Base-by-base conservation (phyloP, 2,113 vertebrate genomes). In the Cepphus grylle region DNA sequence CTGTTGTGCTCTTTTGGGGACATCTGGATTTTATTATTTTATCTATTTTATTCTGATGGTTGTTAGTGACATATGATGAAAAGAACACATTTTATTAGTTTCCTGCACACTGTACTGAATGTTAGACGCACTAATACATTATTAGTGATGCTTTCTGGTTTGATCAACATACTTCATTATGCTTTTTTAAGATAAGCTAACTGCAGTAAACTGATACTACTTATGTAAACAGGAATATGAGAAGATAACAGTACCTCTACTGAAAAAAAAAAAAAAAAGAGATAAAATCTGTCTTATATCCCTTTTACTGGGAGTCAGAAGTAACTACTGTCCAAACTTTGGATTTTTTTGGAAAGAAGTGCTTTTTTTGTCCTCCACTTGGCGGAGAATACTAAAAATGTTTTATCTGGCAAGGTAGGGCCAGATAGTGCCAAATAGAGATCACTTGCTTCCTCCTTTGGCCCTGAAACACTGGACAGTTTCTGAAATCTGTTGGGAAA, bases 301-400 rank as follows among this genome's bases (percentile, higher is more conserved):
- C 6, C 12, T 91, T 76, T 82, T 38, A 58, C 11, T 69, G 10
- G 30, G 19, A 65, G 29, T 69, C 20, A 58, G 29, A 76, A 61
- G 5, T 50, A 88, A 49, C 9, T 70, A 21, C 7, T 58, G 15
- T 17, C 8, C 42, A 79, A 72, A 47, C 2, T 49, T 56, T 5
- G 9, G 2, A 22, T 43, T 72, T 45, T 45, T 77, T 81, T 11
- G 1, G 12, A 30, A 50, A 38, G 49, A 56, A 12, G 1, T 1
- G 0, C 4, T 16, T 50, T 45, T 56, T 71, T 45, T 53, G 3
- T 8, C 4, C 8, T 16, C 5, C 6, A 12, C 7, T 23, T 42
- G 6, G 5, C 29, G 9, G 11, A 62, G 49, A 66, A 62, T 9
- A 30, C 4, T 12, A 26, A 59, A 67, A 83, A 66, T 26, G 0